These are phyloP conservation scores for Germaria angustata DNA, from an alignment of 2,888 invertebrate species.

Conservation along the genomic window DNA sequence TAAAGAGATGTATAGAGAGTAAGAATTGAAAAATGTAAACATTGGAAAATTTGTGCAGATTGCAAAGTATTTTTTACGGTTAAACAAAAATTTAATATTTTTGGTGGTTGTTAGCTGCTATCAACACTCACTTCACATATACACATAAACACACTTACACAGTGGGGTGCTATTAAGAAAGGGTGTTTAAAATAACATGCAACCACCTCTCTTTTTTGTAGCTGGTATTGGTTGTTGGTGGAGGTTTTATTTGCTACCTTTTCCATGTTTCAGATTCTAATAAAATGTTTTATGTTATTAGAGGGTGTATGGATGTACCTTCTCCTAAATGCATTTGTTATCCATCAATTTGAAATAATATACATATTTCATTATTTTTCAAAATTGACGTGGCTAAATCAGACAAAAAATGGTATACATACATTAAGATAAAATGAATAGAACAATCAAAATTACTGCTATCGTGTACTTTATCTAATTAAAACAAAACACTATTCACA, in stretches of 20 bases:
- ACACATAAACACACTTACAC: not conserved
- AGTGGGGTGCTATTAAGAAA: conserved; percentile 42
- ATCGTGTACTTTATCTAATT: no score
- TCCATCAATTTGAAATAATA: not conserved
- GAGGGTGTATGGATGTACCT: conserved; percentile 21
- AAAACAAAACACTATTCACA: no score
- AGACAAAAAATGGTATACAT: no score
- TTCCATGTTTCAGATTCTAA: conserved; percentile 14
- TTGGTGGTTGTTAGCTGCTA: conserved; percentile 32
- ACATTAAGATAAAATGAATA: no score
- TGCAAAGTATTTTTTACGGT: conserved; percentile 21
- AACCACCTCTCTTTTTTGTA: conserved; percentile 12
- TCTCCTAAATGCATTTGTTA: not conserved
- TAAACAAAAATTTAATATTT: not conserved
- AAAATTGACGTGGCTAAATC: no score
- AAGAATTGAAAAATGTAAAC: conserved; percentile 24
- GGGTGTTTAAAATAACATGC: conserved; percentile 31
- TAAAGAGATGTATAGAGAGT: no score
- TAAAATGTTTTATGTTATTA: conserved; percentile 23
- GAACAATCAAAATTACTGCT: no score
- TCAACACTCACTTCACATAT: not conserved
- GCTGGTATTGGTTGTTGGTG: conserved; percentile 37
- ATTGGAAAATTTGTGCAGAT: conserved; percentile 46
- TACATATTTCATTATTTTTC: no score
- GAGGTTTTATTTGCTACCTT: conserved; percentile 29